phyloP scores from a whole-genome alignment of 2,888 invertebrate species.

The Mystacides longicornis region DNA sequence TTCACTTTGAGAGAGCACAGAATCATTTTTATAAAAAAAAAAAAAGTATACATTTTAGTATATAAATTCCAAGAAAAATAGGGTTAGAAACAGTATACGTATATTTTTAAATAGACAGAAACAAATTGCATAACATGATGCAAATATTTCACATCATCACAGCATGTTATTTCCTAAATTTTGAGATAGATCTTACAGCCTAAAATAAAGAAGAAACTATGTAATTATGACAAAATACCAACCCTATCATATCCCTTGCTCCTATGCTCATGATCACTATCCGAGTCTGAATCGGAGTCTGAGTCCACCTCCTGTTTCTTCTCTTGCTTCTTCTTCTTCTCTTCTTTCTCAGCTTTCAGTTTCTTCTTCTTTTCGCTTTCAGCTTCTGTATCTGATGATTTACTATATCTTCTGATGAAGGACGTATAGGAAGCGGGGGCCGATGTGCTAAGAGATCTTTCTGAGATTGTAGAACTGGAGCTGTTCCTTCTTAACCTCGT shows the following conservation, averaged over 20 bases:
- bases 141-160: no score
- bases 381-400: slow-evolving; percentile 5
- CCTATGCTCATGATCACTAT: slow-evolving; percentile 37
- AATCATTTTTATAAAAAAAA: no score
- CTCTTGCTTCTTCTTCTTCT: slow-evolving; percentile 37
- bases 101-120: no score
- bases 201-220: no score
- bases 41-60: no score
- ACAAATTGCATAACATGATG: no score
- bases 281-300: slow-evolving; percentile 52
- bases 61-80: no score
- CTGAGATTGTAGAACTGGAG: background rate
- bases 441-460: slow-evolving; percentile 5
- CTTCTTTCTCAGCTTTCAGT: slow-evolving; percentile 32
- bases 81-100: no score
- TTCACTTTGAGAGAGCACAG: no score
- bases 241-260: slow-evolving; percentile 44
- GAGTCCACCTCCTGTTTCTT: slow-evolving; percentile 38
- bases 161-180: no score
- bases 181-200: no score
- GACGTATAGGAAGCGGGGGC: slow-evolving; percentile 9
- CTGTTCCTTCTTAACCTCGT: slow-evolving; percentile 11
- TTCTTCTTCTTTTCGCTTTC: slow-evolving; percentile 29
- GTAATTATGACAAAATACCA: slow-evolving; percentile 28
- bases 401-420: slow-evolving; percentile 15